These are phyloP conservation scores for Caenorhabditis sp. DNA, from an alignment of 2,888 invertebrate species.

Conservation along the genomic window DNA sequence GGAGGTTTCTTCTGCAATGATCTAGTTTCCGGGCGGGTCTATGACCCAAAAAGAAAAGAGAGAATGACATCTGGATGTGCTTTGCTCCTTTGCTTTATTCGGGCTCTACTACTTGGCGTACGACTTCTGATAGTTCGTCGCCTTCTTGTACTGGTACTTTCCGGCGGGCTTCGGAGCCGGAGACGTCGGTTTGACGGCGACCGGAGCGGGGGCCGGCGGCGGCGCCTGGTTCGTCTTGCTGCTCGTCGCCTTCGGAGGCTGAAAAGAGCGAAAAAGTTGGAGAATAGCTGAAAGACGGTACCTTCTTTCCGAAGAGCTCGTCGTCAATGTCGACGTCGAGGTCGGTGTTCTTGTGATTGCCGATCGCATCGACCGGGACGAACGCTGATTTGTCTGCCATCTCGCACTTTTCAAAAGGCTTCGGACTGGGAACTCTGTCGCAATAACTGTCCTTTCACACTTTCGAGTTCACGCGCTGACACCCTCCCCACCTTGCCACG, in stretches of 20 bases:
- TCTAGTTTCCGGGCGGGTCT: too few species aligned
- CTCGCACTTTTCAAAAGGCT: conserved; percentile 40
- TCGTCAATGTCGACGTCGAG: conserved; percentile 60
- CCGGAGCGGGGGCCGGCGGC: too few species aligned
- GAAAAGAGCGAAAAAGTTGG: too few species aligned
- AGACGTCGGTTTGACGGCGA: conserved; percentile 11
- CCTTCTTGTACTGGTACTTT: conserved; percentile 52
- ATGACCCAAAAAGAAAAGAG: too few species aligned
- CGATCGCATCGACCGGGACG: conserved; percentile 61
- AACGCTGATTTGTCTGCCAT: conserved; percentile 64
- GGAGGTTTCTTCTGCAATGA: too few species aligned
- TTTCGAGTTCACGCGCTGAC: too few species aligned
- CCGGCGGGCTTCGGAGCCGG: conserved; percentile 17
- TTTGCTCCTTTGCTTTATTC: too few species aligned
- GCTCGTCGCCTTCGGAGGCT: conserved; percentile 34
- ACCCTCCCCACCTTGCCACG: too few species aligned
- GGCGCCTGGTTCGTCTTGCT: conserved; percentile 25
- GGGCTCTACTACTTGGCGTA: conserved; percentile 56
- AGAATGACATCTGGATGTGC: too few species aligned
- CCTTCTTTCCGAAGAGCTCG: conserved; percentile 61
- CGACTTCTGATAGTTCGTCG: conserved; percentile 43
- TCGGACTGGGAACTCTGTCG: too few species aligned
- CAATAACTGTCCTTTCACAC: too few species aligned
- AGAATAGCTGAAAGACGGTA: too few species aligned
- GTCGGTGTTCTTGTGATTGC: conserved; percentile 56